phyloP scores from a whole-genome alignment of 2,797 vertebrate genomes.

The Chelmon rostratus region DNA sequence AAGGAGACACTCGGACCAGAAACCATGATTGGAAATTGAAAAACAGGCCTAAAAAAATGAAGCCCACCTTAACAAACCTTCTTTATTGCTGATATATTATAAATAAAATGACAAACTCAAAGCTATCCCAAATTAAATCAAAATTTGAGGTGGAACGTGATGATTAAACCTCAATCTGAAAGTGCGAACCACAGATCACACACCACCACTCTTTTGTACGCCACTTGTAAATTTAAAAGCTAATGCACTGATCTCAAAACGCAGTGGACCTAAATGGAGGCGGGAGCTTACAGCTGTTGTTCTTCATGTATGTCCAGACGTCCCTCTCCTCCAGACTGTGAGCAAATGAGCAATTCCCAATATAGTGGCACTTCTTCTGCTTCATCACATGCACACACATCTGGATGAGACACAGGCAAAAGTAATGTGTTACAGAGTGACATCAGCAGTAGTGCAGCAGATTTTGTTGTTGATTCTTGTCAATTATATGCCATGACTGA shows the following conservation, averaged over 20 bases:
- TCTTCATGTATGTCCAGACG: slow-evolving; percentile 99
- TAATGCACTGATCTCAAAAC: not conserved
- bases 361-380: slow-evolving; percentile 98
- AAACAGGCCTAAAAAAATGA: not conserved
- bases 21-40: not conserved
- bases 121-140: not conserved
- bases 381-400: slow-evolving; percentile 98
- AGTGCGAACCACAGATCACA: not conserved
- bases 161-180: not conserved
- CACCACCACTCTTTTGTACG: too few species aligned
- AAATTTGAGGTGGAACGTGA: not conserved
- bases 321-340: slow-evolving; percentile 98
- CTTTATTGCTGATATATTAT: not conserved
- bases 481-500: not conserved
- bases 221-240: not conserved
- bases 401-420: slow-evolving; percentile 75
- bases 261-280: not conserved
- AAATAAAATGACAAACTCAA: not conserved
- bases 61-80: not conserved
- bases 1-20: not conserved
- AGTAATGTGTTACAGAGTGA: not conserved
- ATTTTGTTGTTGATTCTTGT: not conserved
- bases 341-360: slow-evolving; percentile 98
- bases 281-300: slow-evolving; percentile 94
- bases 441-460: not conserved